These are phyloP conservation scores for Phataginus tetradactyla DNA, from an alignment of 2,797 vertebrate genomes.

Conservation along the genomic window DNA sequence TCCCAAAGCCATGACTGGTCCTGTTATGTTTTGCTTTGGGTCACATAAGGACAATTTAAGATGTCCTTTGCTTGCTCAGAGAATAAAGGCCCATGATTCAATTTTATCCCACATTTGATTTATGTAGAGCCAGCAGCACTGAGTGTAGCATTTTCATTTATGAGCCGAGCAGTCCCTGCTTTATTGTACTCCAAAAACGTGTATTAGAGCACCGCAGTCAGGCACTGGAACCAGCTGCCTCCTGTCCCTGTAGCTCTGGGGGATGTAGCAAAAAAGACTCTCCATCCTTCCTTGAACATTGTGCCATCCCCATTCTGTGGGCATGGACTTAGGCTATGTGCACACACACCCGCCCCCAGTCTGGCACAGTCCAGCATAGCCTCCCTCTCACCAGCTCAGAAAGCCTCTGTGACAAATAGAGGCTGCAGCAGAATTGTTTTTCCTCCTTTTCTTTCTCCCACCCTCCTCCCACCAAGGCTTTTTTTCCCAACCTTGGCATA, in stretches of 20 bases:
- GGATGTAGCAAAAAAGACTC: background rate
- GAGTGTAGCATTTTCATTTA: background rate
- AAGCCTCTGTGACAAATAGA: slow-evolving; percentile 93
- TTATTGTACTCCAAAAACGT: slow-evolving; percentile 27
- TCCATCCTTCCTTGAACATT: background rate
- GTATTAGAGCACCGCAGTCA: background rate
- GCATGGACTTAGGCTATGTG: background rate
- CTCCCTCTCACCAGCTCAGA: slow-evolving; percentile 79
- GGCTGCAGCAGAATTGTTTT: slow-evolving; percentile 89
- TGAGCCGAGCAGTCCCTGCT: slow-evolving; percentile 28
- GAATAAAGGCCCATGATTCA: slow-evolving; percentile 12
- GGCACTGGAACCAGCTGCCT: background rate
- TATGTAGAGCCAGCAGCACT: background rate
- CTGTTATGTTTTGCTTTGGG: slow-evolving; percentile 18
- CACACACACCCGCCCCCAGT: accelerated
- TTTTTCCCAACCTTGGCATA: slow-evolving; percentile 95
- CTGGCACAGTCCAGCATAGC: background rate
- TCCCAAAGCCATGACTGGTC: background rate
- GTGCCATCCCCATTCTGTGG: background rate
- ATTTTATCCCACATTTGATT: slow-evolving; percentile 29
- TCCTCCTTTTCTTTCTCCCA: slow-evolving; percentile 69
- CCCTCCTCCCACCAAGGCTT: background rate
- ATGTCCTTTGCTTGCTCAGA: background rate
- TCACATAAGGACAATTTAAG: slow-evolving; percentile 32
- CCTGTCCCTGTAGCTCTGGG: background rate